phyloP scores from a whole-genome alignment of 2,113 vertebrate genomes.

The Zosterops pallidus region DNA sequence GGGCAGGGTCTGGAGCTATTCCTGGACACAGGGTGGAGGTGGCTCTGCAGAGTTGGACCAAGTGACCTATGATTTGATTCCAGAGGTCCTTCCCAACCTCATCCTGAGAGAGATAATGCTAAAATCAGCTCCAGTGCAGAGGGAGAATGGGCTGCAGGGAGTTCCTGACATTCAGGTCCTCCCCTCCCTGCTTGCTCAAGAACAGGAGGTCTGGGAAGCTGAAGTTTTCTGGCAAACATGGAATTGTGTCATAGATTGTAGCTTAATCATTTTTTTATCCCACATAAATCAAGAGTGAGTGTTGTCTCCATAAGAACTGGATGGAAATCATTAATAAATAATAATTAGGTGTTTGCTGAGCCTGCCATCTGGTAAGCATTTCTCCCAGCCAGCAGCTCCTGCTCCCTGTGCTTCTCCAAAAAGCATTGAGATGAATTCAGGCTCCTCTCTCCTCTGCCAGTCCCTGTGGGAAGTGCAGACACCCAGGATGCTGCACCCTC shows the following conservation, averaged over 20 bases:
- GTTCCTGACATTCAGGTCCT: rapidly evolving
- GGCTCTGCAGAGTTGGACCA: rapidly evolving
- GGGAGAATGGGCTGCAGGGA: rapidly evolving
- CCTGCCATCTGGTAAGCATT: constrained; percentile 42
- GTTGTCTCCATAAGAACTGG: constrained; percentile 14
- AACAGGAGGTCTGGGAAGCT: background rate
- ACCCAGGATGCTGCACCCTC: background rate
- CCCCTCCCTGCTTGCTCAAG: background rate
- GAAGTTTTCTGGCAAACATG: background rate
- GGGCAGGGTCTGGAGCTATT: rapidly evolving
- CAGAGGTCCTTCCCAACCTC: background rate
- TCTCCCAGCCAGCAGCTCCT: constrained; percentile 9
- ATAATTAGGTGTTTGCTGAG: constrained; percentile 56
- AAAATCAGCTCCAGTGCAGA: background rate
- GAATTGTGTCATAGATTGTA: background rate
- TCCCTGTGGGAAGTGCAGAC: background rate
- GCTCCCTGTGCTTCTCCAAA: background rate
- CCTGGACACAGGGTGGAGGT: background rate
- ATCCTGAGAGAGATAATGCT: background rate
- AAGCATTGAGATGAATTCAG: background rate
- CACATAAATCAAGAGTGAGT: background rate
- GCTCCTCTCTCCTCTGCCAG: background rate
- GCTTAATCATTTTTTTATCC: constrained; percentile 5
- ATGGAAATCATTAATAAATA: constrained; percentile 50
- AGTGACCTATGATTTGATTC: rapidly evolving